These are phyloP conservation scores for Sebastes minor DNA, from an alignment of 2,797 vertebrate genomes.

Conservation along the genomic window DNA sequence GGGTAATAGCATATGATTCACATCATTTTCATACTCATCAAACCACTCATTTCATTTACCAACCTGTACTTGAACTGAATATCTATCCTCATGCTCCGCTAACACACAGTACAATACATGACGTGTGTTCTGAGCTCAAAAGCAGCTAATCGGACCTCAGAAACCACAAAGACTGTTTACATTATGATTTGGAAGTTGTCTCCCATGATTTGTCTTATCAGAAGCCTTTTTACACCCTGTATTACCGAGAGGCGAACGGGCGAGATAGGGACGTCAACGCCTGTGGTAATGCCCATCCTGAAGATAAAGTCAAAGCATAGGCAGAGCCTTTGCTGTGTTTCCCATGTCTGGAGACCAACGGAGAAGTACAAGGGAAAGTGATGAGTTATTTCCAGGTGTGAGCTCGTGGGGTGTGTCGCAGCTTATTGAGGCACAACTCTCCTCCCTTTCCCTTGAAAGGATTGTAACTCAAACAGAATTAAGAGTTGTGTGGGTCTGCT, in stretches of 20 bases:
- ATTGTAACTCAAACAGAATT: conserved; percentile 11
- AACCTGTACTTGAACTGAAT: not conserved
- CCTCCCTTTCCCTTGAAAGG: conserved; percentile 18
- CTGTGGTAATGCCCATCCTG: conserved; percentile 77
- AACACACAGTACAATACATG: not conserved
- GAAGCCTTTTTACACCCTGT: conserved; percentile 66
- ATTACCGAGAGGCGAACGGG: conserved; percentile 27
- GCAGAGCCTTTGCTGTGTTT: conserved; percentile 59
- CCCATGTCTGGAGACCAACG: conserved; percentile 47
- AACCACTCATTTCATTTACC: not conserved
- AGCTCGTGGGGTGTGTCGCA: conserved; percentile 40
- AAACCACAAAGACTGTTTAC: conserved; percentile 15
- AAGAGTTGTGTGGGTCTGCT: not conserved
- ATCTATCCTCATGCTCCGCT: not conserved
- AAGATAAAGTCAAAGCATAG: conserved; percentile 63
- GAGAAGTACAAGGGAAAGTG: conserved; percentile 43
- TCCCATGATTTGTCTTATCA: conserved; percentile 58
- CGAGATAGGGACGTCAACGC: conserved; percentile 66
- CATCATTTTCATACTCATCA: not conserved
- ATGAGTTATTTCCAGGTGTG: conserved; percentile 72
- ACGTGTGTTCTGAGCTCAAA: conserved; percentile 12
- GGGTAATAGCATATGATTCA: not conserved
- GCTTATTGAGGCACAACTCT: conserved; percentile 21
- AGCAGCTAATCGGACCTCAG: conserved; percentile 34
- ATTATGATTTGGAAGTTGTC: conserved; percentile 40